Percentiles rank a stretch among this genome's conserved stretches.
Conservation (phyloP, 23 tunicate genomes). For the Pegea sp. region DNA sequence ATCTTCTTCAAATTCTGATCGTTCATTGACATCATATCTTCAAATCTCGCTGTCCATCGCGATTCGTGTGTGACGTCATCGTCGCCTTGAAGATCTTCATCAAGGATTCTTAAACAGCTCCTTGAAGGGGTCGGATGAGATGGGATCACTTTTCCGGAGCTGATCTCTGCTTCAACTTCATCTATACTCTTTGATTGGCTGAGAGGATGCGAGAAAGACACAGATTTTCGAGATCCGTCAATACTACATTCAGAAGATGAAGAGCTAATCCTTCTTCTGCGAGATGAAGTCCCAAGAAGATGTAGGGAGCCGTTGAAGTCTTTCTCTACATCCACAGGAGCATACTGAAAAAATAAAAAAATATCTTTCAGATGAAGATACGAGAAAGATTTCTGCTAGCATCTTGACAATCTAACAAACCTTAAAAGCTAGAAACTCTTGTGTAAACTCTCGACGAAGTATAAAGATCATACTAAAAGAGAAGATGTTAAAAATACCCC, state of each 20-base stretch:
- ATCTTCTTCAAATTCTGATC: constrained; percentile 8
- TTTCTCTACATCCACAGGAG: constrained; percentile 1
- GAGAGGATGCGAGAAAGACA: constrained; percentile 54
- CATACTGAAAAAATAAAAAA: background rate
- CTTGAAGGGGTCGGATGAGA: background rate
- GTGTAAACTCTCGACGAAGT: background rate
- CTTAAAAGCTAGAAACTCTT: background rate
- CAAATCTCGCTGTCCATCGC: constrained; percentile 61
- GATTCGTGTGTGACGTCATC: constrained; percentile 6
- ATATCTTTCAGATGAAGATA: too few species aligned
- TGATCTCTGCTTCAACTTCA: background rate
- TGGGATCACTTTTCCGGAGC: background rate
- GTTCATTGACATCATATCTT: constrained; percentile 33
- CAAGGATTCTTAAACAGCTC: background rate
- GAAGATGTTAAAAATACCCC: background rate
- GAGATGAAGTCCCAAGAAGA: constrained; percentile 4
- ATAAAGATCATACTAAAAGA: background rate
- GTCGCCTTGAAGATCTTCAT: constrained; percentile 1
- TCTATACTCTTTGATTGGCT: constrained; percentile 19
- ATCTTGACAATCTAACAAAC: background rate
- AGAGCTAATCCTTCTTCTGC: constrained; percentile 28
- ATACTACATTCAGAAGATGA: constrained; percentile 40
- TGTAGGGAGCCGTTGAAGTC: constrained; percentile 13
- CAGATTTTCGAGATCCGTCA: constrained; percentile 17
- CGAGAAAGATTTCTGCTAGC: too few species aligned